Conservation (phyloP, 2,888 invertebrate genomes). For the Tolmerus cingulatus region DNA sequence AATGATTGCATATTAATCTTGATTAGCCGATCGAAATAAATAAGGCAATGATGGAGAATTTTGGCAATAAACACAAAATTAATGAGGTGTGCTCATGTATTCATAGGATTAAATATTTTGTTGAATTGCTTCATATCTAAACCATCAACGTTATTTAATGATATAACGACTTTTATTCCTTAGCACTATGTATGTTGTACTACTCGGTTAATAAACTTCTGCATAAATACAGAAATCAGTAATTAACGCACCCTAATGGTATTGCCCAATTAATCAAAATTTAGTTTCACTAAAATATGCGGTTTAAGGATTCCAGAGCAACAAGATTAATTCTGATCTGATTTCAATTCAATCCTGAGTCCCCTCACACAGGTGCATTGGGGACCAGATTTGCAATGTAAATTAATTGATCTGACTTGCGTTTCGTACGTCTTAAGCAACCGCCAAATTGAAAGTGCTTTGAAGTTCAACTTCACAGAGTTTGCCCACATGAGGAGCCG, state of each 20-base stretch:
- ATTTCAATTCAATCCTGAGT: not conserved
- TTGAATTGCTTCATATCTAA: too few species aligned
- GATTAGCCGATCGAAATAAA: too few species aligned
- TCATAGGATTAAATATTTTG: too few species aligned
- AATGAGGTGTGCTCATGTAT: too few species aligned
- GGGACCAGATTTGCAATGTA: not conserved
- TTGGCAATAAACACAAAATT: too few species aligned
- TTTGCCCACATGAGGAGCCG: not conserved
- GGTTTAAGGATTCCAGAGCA: not conserved
- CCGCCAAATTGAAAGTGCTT: not conserved
- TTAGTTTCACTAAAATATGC: not conserved
- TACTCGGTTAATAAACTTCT: too few species aligned
- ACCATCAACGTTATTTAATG: too few species aligned
- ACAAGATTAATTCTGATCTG: not conserved
- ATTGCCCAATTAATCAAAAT: not conserved
- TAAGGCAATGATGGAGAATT: too few species aligned
- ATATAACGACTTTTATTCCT: too few species aligned
- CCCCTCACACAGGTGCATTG: not conserved
- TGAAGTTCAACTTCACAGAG: constrained; percentile 21
- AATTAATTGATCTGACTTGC: not conserved
- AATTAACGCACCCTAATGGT: not conserved
- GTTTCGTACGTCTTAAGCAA: not conserved
- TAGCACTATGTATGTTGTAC: too few species aligned
- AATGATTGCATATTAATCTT: too few species aligned
- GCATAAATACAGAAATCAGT: not conserved